Evolutionary conservation across 2,113 vertebrate species (phyloP), one percentile per base, ranked within the genome.

Genomic region (Suricata suricatta): DNA sequence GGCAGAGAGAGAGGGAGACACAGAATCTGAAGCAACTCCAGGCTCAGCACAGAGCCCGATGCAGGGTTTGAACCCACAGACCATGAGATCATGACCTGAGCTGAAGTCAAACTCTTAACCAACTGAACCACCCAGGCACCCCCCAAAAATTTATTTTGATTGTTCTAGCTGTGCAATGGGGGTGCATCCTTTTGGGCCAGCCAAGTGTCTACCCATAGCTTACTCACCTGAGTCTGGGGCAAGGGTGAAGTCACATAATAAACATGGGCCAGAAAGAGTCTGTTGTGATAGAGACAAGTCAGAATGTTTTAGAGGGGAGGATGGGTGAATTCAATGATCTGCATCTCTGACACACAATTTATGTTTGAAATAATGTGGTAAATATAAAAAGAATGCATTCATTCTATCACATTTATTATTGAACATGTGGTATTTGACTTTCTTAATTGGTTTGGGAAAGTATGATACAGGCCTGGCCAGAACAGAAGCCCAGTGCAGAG

Each of bases 391-490:
- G 87, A 80, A 38, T 31, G 19, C 77, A 71, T 94, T 94, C 3
- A 69, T 76, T 79, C 29, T 15, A 38, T 77, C 11, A 64, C 41
- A 27, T 94, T 88, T 47, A 14, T 69, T 76, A 90, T 33, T 88
- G 52, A 80, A 83, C 23, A 71, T 17, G 14, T 57, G 8, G 63
- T 35, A 92, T 50, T 79, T 72, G 29, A 88, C 13, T 4, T 83
- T 71, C 52, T 92, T 84, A 90, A 77, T 50, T 96, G 17, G 44
- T 38, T 66, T 92, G 74, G 57, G 76, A 91, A 83, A 83, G 31
- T 14, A 77, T 35, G 21, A n/a, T 47, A 69, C 19, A 60, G 38
- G 33, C 23, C 25, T 66, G 7, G 11, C 10, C 38, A 41, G 35
- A 92, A 31, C 66, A 76, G 50, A 85, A 57, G 8, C 19, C 35